These are phyloP conservation scores for Ennomos fuscantarius DNA, from an alignment of 2,888 invertebrate genomes.

Conservation along the genomic window DNA sequence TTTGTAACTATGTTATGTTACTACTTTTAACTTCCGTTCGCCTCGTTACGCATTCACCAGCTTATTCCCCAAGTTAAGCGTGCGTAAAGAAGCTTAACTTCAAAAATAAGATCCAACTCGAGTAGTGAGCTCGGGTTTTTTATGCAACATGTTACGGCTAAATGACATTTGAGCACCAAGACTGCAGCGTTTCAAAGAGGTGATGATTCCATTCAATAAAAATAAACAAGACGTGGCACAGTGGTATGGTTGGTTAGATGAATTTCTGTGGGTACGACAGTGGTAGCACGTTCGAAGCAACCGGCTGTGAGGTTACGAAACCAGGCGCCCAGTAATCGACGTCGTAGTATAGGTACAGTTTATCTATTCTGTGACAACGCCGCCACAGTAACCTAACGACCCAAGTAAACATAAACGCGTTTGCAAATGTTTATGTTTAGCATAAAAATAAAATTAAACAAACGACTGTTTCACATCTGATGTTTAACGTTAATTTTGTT, in stretches of 20 bases:
- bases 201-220: neutral
- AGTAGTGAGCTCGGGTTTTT: conserved; percentile 3
- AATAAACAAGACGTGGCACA: no score
- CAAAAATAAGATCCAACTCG: no score
- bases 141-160: conserved; percentile 32
- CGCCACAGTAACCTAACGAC: no score
- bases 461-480: conserved; percentile 25
- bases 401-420: neutral
- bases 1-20: no score
- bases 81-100: no score
- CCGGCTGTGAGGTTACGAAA: conserved; percentile 33
- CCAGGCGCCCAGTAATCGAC: conserved; percentile 32
- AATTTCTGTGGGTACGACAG: conserved; percentile 7
- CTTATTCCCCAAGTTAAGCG: no score
- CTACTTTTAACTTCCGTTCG: no score
- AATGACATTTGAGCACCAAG: conserved; percentile 39
- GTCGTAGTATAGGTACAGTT: no score
- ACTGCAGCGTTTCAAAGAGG: conserved; percentile 28
- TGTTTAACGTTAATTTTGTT: neutral
- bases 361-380: no score
- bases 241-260: conserved; percentile 6
- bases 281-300: conserved; percentile 6
- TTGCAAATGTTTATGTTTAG: conserved; percentile 4
- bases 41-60: no score
- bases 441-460: conserved; percentile 14